These are phyloP conservation scores for Lycaon pictus DNA, from an alignment of 2,113 vertebrate genomes.

Conservation along the genomic window DNA sequence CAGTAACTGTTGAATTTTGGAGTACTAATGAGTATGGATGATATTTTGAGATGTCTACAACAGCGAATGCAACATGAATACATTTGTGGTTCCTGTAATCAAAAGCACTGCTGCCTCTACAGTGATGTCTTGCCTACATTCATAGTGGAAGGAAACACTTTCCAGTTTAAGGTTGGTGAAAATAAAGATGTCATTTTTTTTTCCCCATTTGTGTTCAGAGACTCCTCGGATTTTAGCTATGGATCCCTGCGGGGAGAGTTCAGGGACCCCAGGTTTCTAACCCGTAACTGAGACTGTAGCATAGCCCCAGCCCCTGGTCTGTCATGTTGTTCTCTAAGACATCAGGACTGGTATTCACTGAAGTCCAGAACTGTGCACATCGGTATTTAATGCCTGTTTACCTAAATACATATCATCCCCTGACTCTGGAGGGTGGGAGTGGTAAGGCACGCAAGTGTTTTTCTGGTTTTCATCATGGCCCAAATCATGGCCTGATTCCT, in stretches of 20 bases:
- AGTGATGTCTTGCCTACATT: neutral
- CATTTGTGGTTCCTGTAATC: neutral
- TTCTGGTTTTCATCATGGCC: neutral
- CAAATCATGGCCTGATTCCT: neutral
- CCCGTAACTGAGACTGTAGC: neutral
- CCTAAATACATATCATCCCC: neutral
- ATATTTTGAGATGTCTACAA: slow-evolving; percentile 23
- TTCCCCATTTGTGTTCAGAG: neutral
- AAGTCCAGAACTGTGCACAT: neutral
- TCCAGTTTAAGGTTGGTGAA: neutral
- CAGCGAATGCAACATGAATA: neutral
- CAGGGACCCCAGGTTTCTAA: neutral
- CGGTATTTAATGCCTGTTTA: neutral
- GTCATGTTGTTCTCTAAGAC: neutral
- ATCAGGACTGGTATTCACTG: neutral
- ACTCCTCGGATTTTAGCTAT: neutral
- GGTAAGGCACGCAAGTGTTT: neutral
- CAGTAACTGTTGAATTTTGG: neutral
- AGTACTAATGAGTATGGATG: neutral
- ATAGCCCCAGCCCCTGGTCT: neutral
- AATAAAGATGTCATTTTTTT: neutral
- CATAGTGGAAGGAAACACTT: slow-evolving; percentile 7
- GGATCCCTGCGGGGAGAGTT: no score
- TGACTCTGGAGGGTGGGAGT: neutral
- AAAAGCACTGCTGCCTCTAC: slow-evolving; percentile 17